Conservation (phyloP, 2,888 invertebrate genomes). For the Xestia xanthographa region DNA sequence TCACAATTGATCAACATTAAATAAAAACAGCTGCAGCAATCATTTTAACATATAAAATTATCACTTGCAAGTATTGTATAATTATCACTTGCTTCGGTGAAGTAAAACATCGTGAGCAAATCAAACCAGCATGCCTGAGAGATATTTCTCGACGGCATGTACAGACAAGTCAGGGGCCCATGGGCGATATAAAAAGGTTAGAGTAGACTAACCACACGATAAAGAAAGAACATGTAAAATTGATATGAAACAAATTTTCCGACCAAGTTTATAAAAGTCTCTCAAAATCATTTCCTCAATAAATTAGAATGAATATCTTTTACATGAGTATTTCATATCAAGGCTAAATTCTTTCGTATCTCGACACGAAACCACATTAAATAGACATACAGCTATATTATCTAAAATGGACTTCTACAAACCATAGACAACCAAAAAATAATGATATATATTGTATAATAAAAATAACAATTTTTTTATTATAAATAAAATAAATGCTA, state of each 20-base stretch:
- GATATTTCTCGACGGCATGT: too few relatives aligned
- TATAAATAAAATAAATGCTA: slow-evolving; percentile 17
- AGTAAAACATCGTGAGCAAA: too few relatives aligned
- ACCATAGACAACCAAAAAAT: neutral
- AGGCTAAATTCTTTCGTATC: neutral
- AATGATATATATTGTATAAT: slow-evolving; percentile 13
- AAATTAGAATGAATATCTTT: neutral
- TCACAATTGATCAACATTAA: too few relatives aligned
- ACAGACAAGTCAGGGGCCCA: too few relatives aligned
- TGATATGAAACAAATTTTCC: neutral
- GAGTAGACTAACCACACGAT: too few relatives aligned
- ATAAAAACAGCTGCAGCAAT: too few relatives aligned
- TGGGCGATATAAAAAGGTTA: too few relatives aligned
- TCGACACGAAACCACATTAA: neutral
- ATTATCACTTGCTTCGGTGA: too few relatives aligned
- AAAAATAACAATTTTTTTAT: slow-evolving; percentile 20
- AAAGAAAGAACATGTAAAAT: too few relatives aligned
- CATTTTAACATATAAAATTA: too few relatives aligned
- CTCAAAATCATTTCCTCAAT: neutral
- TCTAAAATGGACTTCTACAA: neutral
- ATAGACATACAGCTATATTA: neutral
- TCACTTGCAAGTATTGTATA: too few relatives aligned
- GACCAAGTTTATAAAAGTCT: neutral
- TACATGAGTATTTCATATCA: neutral
- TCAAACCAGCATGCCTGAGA: too few relatives aligned